Conservation (phyloP, 2,888 invertebrate genomes). For the Drosophila picticornis region DNA sequence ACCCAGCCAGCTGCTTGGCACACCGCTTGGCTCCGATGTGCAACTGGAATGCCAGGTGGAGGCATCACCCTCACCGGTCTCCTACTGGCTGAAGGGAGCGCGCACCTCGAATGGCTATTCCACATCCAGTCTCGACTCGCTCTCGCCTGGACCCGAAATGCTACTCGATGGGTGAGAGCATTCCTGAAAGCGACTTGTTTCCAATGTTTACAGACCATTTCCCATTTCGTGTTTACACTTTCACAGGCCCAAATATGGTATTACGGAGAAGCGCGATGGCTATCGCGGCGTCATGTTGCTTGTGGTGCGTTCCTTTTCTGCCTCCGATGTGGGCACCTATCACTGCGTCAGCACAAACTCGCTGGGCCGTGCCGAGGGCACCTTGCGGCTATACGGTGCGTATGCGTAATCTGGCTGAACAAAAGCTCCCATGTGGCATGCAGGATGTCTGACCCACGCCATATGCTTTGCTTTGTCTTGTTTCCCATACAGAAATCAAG, state of each 20-base stretch:
- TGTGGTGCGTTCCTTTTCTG: slow-evolving; percentile 86
- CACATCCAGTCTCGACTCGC: slow-evolving; percentile 80
- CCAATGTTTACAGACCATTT: not conserved
- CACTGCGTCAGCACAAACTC: slow-evolving; percentile 91
- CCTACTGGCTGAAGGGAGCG: slow-evolving; percentile 85
- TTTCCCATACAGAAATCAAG: slow-evolving; percentile 83
- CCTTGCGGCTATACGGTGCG: slow-evolving; percentile 88
- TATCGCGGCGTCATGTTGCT: slow-evolving; percentile 85
- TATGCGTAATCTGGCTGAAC: slow-evolving; percentile 54
- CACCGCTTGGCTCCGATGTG: slow-evolving; percentile 94
- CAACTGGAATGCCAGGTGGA: slow-evolving; percentile 95
- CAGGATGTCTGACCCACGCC: slow-evolving; percentile 4
- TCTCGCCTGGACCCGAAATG: slow-evolving; percentile 88
- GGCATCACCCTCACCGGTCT: slow-evolving; percentile 89
- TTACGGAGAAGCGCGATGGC: slow-evolving; percentile 85
- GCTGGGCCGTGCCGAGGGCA: slow-evolving; percentile 88
- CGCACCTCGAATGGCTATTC: slow-evolving; percentile 83
- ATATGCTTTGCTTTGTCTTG: slow-evolving; percentile 7
- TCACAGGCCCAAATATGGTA: slow-evolving; percentile 85
- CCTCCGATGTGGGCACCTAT: slow-evolving; percentile 90
- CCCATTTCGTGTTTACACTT: not conserved
- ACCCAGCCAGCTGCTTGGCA: slow-evolving; percentile 94
- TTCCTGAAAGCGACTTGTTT: not conserved
- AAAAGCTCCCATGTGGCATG: slow-evolving; percentile 25
- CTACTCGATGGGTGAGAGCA: slow-evolving; percentile 91